Base-by-base conservation (phyloP, 2,888 invertebrate genomes). In the Pteria penguin region DNA sequence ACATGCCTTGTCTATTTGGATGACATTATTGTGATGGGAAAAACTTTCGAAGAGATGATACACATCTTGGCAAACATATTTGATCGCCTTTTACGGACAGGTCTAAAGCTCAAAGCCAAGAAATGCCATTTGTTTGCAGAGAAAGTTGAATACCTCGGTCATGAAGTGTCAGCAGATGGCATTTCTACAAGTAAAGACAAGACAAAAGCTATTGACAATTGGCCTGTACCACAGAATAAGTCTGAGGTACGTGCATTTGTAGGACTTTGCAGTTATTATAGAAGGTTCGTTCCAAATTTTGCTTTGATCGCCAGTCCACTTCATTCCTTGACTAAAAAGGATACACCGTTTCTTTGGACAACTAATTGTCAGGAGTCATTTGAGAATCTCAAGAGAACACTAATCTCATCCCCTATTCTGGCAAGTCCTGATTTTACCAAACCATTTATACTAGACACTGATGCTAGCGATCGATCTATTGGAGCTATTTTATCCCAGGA, bases 81-180 rank as follows among this genome's bases (percentile, higher is more conserved):
- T 18, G 52, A 52, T 4, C 31, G 72, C 22, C n/a, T 84, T 26
- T 24, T 60, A 29, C 24, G 63, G 5, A 75, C 79, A 22, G 78
- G 74, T 8, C 55, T 83, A 14, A 82, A 71, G 36, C 33, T 83
- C 22, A 68, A 82, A n/a, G n/a, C n/a, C n/a, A n/a, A n/a, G n/a
- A n/a, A n/a, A n/a, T n/a, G n/a, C n/a, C n/a, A n/a, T n/a, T n/a
- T n/a, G n/a, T n/a, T n/a, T n/a, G n/a, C n/a, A n/a, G n/a, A n/a
- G n/a, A n/a, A n/a, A n/a, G n/a, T n/a, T n/a, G n/a, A n/a, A n/a
- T n/a, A n/a, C n/a, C n/a, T n/a, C n/a, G n/a, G n/a, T n/a, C n/a
- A n/a, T 36, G 68, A 26, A 24, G 60, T 60, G 14, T 60, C 60
- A 26, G 66, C 18, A 22, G 18, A 52, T 2, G 54, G 66, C 8